Base-by-base conservation (phyloP, 2,888 invertebrate genomes). In the Xanthorhoe spadicearia region DNA sequence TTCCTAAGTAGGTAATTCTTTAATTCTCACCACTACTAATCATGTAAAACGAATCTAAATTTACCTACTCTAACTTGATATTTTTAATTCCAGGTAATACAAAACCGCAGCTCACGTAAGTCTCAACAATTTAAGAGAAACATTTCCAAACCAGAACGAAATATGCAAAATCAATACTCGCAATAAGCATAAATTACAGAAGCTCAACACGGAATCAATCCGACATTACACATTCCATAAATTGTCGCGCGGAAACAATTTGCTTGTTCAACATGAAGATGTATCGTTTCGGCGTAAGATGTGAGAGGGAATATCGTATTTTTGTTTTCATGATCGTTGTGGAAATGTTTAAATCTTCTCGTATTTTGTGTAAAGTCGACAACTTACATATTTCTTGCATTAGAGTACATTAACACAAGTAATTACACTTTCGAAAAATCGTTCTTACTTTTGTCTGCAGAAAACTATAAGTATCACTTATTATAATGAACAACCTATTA, bases 221-320 rank as follows among this genome's bases (percentile, higher is more conserved):
- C 73, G 71, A 70, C 74, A 76, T 76, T 75, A 78, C 75, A 81
- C 80, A 81, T 81, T 81, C 82, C 82, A 82, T 81, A 85, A 88
- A 88, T 84, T 87, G 86, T 87, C 87, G 82, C 77, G 82, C 85
- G 83, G 87, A 86, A 86, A 85, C 90, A 90, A 90, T 90, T 90
- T 89, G 88, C 87, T 80, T 86, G 82, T 82, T 81, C 85, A 84
- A 83, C 82, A 79, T 78, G 80, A 79, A 77, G 78, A 82, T 77
- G 64, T 69, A 73, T 71, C 71, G 74, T 71, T 75, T 69, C 75
- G 80, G 73, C 64, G 54, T 74, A 79, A 83, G 71, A 35, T 62
- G 74, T 52, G 53, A 61, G 71, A 65, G 68, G 46, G 50, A 57
- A 57, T 61, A 52, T 55, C 61, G 53, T 66, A 61, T 48, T 52